Percentiles rank a stretch among this genome's conserved stretches.
phyloP scores from a whole-genome alignment of 2,113 vertebrate genomes.

The Centropus unirufus region DNA sequence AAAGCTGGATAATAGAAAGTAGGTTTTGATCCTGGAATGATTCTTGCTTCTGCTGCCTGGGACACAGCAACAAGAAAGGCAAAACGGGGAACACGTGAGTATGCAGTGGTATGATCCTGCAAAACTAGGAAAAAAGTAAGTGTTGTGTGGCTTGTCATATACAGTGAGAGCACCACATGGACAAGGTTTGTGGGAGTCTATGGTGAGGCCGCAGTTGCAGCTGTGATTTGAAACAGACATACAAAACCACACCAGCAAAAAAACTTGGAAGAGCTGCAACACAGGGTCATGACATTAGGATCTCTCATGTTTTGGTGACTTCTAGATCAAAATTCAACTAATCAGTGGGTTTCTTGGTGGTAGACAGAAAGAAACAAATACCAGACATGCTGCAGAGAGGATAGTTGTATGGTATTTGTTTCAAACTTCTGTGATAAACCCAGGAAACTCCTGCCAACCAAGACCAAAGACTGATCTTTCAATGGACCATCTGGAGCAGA shows the following conservation, averaged over 20 bases:
- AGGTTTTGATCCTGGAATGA: slow-evolving; percentile 39
- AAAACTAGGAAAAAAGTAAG: background rate
- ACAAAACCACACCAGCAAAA: background rate
- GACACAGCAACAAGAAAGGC: background rate
- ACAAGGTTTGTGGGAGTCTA: background rate
- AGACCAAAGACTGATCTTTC: background rate
- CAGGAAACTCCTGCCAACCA: background rate
- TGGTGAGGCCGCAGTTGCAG: background rate
- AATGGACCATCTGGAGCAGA: background rate
- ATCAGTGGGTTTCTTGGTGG: background rate
- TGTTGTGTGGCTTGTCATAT: background rate
- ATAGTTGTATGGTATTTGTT: background rate
- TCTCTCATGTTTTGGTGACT: background rate
- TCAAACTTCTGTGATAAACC: background rate
- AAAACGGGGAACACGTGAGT: background rate
- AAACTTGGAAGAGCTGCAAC: background rate
- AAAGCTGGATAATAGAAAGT: slow-evolving; percentile 56
- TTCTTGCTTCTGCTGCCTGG: slow-evolving; percentile 5
- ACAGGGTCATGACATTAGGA: background rate
- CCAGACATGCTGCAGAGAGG: background rate
- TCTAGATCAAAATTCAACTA: background rate
- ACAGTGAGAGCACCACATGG: background rate
- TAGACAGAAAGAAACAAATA: background rate
- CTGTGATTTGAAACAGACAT: background rate
- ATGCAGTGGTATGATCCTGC: background rate